Percentiles rank a stretch among this genome's conserved stretches.
These are phyloP conservation scores for Danio jaintianensis DNA, from an alignment of 2,797 vertebrate species.

Conservation along the genomic window DNA sequence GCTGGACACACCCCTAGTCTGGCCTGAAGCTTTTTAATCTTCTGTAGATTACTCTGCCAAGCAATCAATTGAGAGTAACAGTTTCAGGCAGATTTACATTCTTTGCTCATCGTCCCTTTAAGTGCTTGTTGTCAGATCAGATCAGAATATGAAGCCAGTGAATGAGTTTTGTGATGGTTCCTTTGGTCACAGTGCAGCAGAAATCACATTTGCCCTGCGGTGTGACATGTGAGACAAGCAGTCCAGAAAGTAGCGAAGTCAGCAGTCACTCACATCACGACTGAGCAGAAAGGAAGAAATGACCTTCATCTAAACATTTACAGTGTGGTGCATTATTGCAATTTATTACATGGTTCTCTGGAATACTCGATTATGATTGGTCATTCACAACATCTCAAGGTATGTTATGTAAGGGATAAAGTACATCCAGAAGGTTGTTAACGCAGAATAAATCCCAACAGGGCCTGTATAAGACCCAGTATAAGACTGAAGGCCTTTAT, in stretches of 20 bases:
- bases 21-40: not conserved
- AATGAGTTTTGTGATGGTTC: not conserved
- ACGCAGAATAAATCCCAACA: too few species aligned
- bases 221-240: not conserved
- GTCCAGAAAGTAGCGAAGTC: slow-evolving; percentile 15
- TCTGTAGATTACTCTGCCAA: not conserved
- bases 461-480: too few species aligned
- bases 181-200: not conserved
- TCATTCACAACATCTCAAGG: too few species aligned
- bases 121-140: not conserved
- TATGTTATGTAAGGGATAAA: too few species aligned
- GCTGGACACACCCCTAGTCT: not conserved
- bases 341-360: too few species aligned
- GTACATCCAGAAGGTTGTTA: too few species aligned
- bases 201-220: not conserved
- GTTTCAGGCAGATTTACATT: not conserved
- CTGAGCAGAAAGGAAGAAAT: slow-evolving; percentile 4
- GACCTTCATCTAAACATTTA: not conserved
- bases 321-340: not conserved
- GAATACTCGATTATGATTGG: too few species aligned
- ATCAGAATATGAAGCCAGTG: not conserved
- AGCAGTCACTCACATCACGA: not conserved
- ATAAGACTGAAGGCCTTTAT: too few species aligned
- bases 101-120: not conserved
- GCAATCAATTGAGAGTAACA: not conserved